These are phyloP conservation scores for Tetraneura akinire DNA, from an alignment of 1,140 invertebrate species.

Conservation along the genomic window DNA sequence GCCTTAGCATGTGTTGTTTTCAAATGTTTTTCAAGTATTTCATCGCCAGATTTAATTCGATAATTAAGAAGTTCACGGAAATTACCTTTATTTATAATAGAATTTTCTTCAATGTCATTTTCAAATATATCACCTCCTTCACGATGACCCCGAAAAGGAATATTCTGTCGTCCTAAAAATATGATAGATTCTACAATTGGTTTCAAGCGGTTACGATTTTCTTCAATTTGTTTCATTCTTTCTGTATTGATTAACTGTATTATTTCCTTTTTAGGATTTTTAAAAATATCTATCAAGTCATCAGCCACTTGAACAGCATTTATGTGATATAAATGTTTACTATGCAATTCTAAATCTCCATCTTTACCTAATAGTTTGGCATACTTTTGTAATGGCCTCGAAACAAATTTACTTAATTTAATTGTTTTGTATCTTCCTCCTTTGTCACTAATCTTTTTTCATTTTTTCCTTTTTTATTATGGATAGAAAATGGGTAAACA, in stretches of 20 bases:
- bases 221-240: slow-evolving; percentile 51
- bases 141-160: slow-evolving; percentile 55
- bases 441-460: slow-evolving; percentile 51
- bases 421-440: background rate
- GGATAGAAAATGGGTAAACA: too few relatives aligned
- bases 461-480: too few relatives aligned
- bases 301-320: slow-evolving; percentile 52
- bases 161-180: slow-evolving; percentile 56
- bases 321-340: slow-evolving; percentile 53
- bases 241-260: slow-evolving; percentile 51
- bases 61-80: slow-evolving; percentile 55
- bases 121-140: background rate
- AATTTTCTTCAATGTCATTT: background rate
- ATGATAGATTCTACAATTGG: slow-evolving; percentile 55
- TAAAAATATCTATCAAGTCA: slow-evolving; percentile 53
- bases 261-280: slow-evolving; percentile 46
- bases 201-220: slow-evolving; percentile 55
- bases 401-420: slow-evolving; percentile 53
- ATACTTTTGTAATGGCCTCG: slow-evolving; percentile 53
- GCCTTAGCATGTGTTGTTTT: slow-evolving; percentile 53
- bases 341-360: slow-evolving; percentile 52
- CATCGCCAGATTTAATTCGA: slow-evolving; percentile 54
- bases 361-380: slow-evolving; percentile 54
- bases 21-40: slow-evolving; percentile 54
- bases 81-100: background rate